phyloP scores from a whole-genome alignment of 2,797 vertebrate species.

The Xenopus petersii region DNA sequence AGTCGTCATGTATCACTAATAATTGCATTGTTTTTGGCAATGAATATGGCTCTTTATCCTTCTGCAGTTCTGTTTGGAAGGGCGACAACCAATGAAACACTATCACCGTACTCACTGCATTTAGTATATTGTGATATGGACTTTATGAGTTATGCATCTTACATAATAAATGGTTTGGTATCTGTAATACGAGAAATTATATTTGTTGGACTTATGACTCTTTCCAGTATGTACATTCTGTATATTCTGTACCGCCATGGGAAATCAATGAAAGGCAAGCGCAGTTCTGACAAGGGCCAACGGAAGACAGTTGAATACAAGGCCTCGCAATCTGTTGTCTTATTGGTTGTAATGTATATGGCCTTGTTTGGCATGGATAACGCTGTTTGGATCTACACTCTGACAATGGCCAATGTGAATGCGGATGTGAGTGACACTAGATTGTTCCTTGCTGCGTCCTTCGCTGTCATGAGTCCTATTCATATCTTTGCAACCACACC shows the following conservation, averaged over 20 bases:
- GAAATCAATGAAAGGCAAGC: constrained; percentile 6
- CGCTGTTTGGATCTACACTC: constrained; percentile 28
- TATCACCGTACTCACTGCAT: neutral
- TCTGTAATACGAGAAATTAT: constrained; percentile 3
- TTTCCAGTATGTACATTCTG: constrained; percentile 65
- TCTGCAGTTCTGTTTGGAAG: neutral
- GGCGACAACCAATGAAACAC: neutral
- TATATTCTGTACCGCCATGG: constrained; percentile 10
- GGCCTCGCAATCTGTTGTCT: constrained; percentile 20
- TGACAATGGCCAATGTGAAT: neutral
- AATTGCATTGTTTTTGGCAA: neutral
- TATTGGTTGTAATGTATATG: constrained; percentile 19
- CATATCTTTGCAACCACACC: constrained; percentile 14
- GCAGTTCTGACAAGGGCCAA: constrained; percentile 13
- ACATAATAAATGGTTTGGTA: neutral
- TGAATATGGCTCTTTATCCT: constrained; percentile 11
- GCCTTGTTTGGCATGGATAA: constrained; percentile 21
- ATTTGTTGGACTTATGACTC: constrained; percentile 70
- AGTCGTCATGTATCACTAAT: neutral
- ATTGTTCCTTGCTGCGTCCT: constrained; percentile 13
- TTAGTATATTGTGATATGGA: constrained; percentile 10
- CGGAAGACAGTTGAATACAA: constrained; percentile 15
- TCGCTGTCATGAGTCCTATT: constrained; percentile 20
- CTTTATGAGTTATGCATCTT: neutral
- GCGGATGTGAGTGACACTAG: constrained; percentile 8